phyloP scores from a whole-genome alignment of 2,888 invertebrate species.

The Tuta absoluta region DNA sequence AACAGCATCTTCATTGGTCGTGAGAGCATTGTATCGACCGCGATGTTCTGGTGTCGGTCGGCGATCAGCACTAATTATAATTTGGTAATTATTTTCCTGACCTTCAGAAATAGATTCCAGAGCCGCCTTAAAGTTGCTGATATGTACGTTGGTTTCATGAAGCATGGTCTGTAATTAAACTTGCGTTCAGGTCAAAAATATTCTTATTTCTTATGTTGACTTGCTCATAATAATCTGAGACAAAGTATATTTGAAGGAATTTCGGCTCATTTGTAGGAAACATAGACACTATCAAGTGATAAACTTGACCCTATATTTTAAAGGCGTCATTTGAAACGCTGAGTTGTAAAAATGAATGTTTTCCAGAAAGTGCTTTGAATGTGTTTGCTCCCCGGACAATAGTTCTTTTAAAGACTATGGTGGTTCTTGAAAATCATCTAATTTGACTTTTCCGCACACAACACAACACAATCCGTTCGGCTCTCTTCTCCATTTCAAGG shows the following conservation, averaged over 20 bases:
- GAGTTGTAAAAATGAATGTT: constrained; percentile 34
- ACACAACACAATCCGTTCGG: constrained; percentile 33
- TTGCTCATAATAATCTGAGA: constrained; percentile 36
- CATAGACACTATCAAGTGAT: constrained; percentile 36
- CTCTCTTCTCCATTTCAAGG: constrained; percentile 31
- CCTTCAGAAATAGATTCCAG: constrained; percentile 30
- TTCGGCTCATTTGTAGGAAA: constrained; percentile 32
- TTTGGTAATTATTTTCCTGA: constrained; percentile 19
- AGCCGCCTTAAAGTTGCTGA: constrained; percentile 34
- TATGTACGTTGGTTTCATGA: constrained; percentile 27
- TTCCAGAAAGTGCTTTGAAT: constrained; percentile 36
- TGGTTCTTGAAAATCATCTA: constrained; percentile 29
- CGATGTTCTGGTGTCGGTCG: constrained; percentile 30
- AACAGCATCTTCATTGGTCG: constrained; percentile 29
- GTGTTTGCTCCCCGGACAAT: constrained; percentile 29
- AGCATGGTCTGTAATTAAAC: constrained; percentile 40
- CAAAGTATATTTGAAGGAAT: constrained; percentile 41
- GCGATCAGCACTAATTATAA: constrained; percentile 34
- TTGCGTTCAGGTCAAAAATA: constrained; percentile 32
- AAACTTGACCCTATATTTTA: constrained; percentile 38
- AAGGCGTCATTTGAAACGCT: constrained; percentile 39
- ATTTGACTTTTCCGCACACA: constrained; percentile 30
- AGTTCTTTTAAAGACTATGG: constrained; percentile 30
- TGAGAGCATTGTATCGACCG: constrained; percentile 34
- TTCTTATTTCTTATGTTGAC: constrained; percentile 28